A percentile compares a stretch with the other conserved stretches of the same genome.
Conservation (phyloP, 2,888 invertebrate species). For the Tipula helvola region DNA sequence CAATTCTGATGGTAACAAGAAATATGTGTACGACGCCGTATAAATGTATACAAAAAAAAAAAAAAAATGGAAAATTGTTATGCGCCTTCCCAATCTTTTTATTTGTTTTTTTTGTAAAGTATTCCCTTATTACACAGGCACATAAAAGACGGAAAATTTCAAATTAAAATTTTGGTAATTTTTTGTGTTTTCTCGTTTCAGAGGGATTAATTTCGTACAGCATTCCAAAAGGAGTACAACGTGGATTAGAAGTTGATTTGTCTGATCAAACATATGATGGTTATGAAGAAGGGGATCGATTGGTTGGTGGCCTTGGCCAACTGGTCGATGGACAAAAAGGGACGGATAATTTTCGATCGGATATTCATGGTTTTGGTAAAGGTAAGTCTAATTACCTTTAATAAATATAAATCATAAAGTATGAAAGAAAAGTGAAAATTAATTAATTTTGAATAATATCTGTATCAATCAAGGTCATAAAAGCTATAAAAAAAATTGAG, state of each 20-base stretch:
- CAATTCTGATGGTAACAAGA: neutral
- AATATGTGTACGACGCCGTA: neutral
- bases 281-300: slow-evolving; percentile 45
- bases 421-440: too few relatives aligned
- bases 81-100: neutral
- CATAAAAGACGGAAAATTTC: neutral
- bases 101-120: neutral
- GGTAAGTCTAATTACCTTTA: slow-evolving; percentile 34
- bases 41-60: neutral
- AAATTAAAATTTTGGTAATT: neutral
- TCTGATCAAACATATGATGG: slow-evolving; percentile 72
- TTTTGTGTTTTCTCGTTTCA: slow-evolving; percentile 31
- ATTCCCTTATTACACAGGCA: neutral
- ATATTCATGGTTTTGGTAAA: slow-evolving; percentile 51
- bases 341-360: slow-evolving; percentile 57
- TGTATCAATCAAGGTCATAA: too few relatives aligned
- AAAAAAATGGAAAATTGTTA: neutral
- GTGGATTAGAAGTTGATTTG: slow-evolving; percentile 60
- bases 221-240: slow-evolving; percentile 59
- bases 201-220: slow-evolving; percentile 69
- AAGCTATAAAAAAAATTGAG: too few relatives aligned
- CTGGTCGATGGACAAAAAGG: slow-evolving; percentile 65
- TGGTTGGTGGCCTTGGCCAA: slow-evolving; percentile 64
- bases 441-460: too few relatives aligned
- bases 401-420: too few relatives aligned